A percentile compares a stretch with the other conserved stretches of the same genome.
These are phyloP conservation scores for Oscheius sp. DNA, from an alignment of 2,888 invertebrate species.

Conservation along the genomic window DNA sequence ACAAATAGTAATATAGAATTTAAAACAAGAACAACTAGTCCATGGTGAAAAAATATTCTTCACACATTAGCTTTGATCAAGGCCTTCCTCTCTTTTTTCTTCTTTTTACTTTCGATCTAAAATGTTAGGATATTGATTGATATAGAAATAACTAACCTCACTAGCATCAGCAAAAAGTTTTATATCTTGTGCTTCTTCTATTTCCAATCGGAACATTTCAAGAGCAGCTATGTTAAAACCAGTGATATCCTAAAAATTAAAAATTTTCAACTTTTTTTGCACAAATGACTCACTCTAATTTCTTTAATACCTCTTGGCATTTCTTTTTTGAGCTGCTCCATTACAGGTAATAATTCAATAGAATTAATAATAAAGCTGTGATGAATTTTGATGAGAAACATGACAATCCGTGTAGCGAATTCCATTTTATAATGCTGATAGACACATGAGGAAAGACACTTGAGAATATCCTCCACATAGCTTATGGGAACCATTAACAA, in stretches of 20 bases:
- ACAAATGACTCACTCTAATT: slow-evolving; percentile 33
- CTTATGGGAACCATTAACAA: slow-evolving; percentile 85
- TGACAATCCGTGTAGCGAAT: slow-evolving; percentile 80
- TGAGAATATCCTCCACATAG: slow-evolving; percentile 82
- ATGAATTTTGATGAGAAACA: slow-evolving; percentile 76
- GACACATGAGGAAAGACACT: slow-evolving; percentile 79
- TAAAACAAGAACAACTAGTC: too few relatives aligned
- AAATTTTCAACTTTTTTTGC: background rate
- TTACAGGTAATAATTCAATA: slow-evolving; percentile 77
- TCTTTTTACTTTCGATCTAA: slow-evolving; percentile 35
- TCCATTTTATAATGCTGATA: slow-evolving; percentile 80
- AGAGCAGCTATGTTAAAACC: slow-evolving; percentile 87
- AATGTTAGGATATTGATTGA: background rate
- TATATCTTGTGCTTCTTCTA: slow-evolving; percentile 81
- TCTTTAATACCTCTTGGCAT: slow-evolving; percentile 76
- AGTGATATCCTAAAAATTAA: slow-evolving; percentile 78
- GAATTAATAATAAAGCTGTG: slow-evolving; percentile 80
- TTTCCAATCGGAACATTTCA: slow-evolving; percentile 80
- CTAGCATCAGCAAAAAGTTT: slow-evolving; percentile 45
- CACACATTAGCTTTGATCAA: slow-evolving; percentile 38
- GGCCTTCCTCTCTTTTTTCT: slow-evolving; percentile 48
- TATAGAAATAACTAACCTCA: too few relatives aligned
- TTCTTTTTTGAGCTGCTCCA: slow-evolving; percentile 78
- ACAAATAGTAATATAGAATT: too few relatives aligned
- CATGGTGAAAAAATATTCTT: too few relatives aligned